phyloP scores from a whole-genome alignment of 2,888 invertebrate species.

The Agrilus mali region DNA sequence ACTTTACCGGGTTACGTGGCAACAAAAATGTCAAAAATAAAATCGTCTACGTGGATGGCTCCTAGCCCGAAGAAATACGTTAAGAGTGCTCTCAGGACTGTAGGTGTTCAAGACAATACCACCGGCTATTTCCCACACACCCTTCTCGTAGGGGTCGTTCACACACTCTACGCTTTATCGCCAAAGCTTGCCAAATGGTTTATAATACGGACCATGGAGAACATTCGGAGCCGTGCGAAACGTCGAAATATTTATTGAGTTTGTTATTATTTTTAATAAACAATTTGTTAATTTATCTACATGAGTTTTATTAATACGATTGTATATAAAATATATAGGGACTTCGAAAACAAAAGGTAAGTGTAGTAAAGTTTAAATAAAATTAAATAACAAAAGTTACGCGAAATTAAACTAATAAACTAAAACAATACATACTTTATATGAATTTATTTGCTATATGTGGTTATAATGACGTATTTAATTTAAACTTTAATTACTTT shows the following conservation, averaged over 20 bases:
- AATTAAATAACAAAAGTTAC: too few relatives aligned
- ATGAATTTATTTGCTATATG: too few relatives aligned
- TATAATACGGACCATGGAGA: constrained; percentile 51
- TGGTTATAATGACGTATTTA: too few relatives aligned
- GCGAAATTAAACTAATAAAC: too few relatives aligned
- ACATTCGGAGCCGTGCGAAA: constrained; percentile 45
- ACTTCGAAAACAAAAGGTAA: too few relatives aligned
- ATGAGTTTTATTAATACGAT: too few relatives aligned
- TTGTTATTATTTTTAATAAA: too few relatives aligned
- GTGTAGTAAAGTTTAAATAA: too few relatives aligned
- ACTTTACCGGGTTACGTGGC: constrained; percentile 81
- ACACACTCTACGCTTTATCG: constrained; percentile 37
- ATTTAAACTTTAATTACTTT: too few relatives aligned
- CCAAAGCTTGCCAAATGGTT: constrained; percentile 47
- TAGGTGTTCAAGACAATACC: constrained; percentile 56
- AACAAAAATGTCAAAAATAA: constrained; percentile 81
- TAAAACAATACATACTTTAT: too few relatives aligned
- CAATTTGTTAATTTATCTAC: too few relatives aligned
- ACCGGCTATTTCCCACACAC: constrained; percentile 66
- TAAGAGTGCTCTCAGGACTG: constrained; percentile 52
- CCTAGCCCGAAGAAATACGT: constrained; percentile 64
- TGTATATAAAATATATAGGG: too few relatives aligned
- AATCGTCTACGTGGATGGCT: constrained; percentile 57
- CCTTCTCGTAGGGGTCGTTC: constrained; percentile 40
- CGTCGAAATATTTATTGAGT: neutral